These are phyloP conservation scores for Notoglanidium macrostoma DNA, from an alignment of 2,797 vertebrate genomes.

Conservation along the genomic window DNA sequence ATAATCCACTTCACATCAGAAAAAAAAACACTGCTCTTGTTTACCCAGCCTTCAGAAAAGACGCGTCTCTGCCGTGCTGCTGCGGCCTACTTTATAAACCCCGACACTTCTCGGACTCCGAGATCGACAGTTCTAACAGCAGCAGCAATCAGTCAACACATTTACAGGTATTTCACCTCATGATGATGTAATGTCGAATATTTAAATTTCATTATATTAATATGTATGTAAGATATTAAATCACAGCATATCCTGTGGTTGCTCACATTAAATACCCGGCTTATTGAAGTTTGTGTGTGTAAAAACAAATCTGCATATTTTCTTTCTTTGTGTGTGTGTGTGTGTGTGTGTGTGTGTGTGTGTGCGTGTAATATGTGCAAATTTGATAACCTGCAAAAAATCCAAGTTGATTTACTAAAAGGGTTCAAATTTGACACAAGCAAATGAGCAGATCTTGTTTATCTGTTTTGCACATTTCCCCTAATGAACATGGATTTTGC, in stretches of 20 bases:
- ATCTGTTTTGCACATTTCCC: background rate
- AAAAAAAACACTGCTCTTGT: conserved; percentile 14
- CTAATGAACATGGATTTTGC: background rate
- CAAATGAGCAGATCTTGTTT: background rate
- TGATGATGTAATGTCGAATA: conserved; percentile 62
- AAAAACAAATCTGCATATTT: background rate
- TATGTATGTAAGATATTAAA: background rate
- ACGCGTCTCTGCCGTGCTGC: conserved; percentile 1
- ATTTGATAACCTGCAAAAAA: background rate
- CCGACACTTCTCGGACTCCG: background rate
- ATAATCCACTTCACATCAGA: conserved; percentile 13
- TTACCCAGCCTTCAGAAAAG: conserved; percentile 6
- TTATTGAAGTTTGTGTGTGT: background rate
- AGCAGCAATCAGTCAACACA: conserved; percentile 30
- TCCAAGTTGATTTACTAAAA: background rate
- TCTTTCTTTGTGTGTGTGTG: background rate
- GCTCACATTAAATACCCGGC: background rate
- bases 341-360: background rate
- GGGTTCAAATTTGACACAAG: background rate
- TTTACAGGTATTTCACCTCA: conserved; percentile 58
- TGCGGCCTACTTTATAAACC: conserved; percentile 40
- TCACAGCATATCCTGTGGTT: background rate
- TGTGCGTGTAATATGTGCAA: background rate
- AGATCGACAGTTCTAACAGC: conserved; percentile 29
- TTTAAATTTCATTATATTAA: background rate